phyloP scores from a whole-genome alignment of 2,113 vertebrate species.

The Formicarius rufipectus region DNA sequence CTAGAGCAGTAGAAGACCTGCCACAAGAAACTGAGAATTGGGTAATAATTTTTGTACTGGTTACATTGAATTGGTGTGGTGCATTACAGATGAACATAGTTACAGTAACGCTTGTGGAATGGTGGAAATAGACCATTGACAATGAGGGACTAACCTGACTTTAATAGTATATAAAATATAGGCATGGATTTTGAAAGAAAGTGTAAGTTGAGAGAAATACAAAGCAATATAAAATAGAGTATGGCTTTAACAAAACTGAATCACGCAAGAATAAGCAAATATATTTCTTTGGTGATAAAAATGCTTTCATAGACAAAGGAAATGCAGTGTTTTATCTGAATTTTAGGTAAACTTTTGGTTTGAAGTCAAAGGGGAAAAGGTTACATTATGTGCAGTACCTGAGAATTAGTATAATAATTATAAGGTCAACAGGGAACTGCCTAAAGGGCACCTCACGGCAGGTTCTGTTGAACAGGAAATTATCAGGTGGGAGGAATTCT shows the following conservation, averaged over 20 bases:
- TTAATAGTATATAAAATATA: not conserved
- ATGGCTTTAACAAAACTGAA: not conserved
- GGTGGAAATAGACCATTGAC: not conserved
- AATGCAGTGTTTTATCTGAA: not conserved
- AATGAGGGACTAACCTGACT: not conserved
- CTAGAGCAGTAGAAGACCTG: not conserved
- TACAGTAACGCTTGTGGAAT: not conserved
- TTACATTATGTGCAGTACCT: not conserved
- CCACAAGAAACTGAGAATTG: not conserved
- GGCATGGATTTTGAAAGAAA: not conserved
- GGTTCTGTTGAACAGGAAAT: conserved; percentile 15
- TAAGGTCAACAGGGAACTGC: not conserved
- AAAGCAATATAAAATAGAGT: not conserved
- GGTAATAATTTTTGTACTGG: not conserved
- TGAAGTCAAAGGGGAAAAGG: not conserved
- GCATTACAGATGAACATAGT: not conserved
- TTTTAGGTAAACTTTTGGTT: not conserved
- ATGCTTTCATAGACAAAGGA: not conserved
- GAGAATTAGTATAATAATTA: not conserved
- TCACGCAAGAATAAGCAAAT: not conserved
- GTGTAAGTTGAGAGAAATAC: not conserved
- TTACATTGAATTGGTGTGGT: fast-evolving
- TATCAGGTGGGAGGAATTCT: conserved; percentile 30
- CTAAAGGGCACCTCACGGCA: not conserved
- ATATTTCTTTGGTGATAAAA: not conserved